Evolutionary conservation across 2,797 vertebrate species (phyloP).

Genomic region (Graptemys geographica): DNA sequence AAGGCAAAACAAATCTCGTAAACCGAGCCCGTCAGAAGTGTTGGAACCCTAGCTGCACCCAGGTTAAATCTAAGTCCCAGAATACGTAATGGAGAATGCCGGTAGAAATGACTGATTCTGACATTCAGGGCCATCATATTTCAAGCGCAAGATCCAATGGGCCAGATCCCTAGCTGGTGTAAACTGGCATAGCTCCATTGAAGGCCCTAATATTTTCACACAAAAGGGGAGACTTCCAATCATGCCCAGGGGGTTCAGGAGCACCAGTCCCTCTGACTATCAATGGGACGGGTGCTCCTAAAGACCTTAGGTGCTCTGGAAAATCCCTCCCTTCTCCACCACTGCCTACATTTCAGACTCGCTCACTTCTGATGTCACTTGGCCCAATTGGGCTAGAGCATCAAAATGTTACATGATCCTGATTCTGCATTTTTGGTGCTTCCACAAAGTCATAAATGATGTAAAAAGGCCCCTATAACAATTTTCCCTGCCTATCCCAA

Average conservation of each 20-base stretch:
- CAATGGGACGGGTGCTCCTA: background rate
- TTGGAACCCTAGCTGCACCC: conserved; percentile 56
- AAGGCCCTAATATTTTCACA: background rate
- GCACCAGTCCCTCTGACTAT: background rate
- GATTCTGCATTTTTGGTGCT: background rate
- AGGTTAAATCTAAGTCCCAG: conserved; percentile 75
- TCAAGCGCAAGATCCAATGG: conserved; percentile 69
- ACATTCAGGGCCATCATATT: conserved; percentile 53
- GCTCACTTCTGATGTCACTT: background rate
- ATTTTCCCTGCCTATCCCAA: background rate
- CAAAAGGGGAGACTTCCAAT: background rate
- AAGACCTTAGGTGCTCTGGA: background rate
- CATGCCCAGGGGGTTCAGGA: background rate
- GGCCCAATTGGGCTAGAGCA: background rate
- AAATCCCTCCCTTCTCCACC: background rate
- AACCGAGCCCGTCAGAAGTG: conserved; percentile 68
- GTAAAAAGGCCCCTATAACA: background rate
- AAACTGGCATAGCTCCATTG: background rate
- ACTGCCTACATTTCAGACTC: background rate
- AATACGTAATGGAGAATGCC: conserved; percentile 64
- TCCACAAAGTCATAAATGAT: background rate
- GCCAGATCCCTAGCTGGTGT: background rate
- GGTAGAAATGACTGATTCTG: conserved; percentile 30
- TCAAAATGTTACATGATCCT: background rate
- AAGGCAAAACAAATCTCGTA: conserved; percentile 64